Conservation (phyloP, 2,888 invertebrate genomes). For the Eristalinus sepulchralis region DNA sequence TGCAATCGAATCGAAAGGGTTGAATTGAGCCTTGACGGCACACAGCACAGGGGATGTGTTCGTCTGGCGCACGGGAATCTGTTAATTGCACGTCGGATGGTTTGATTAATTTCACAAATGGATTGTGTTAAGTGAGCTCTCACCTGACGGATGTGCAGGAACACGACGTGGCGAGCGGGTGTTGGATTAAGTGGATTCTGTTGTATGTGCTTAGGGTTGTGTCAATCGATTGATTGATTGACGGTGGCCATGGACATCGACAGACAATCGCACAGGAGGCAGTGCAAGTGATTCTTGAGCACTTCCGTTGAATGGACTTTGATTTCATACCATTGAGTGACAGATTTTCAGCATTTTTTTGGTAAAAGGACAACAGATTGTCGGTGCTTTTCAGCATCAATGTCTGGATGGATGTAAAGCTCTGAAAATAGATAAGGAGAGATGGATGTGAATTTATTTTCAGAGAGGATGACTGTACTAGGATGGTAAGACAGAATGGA, state of each 20-base stretch:
- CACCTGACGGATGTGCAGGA: background rate
- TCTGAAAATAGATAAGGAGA: no score
- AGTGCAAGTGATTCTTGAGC: background rate
- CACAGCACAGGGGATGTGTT: background rate
- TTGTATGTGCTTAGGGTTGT: background rate
- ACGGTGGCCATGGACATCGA: background rate
- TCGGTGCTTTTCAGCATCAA: no score
- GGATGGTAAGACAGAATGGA: no score
- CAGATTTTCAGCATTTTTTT: no score
- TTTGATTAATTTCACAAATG: constrained; percentile 27
- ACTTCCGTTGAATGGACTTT: background rate
- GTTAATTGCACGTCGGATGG: constrained; percentile 24
- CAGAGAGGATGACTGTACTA: no score
- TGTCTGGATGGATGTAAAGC: no score
- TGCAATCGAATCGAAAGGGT: constrained; percentile 7
- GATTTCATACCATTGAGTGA: no score
- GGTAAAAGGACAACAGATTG: no score
- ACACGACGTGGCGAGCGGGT: background rate
- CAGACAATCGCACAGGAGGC: background rate
- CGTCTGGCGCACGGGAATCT: background rate
- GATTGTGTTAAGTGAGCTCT: background rate
- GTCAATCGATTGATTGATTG: background rate
- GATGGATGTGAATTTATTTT: no score
- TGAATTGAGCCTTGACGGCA: no score
- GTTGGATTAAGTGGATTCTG: background rate